Conservation (phyloP, 2,888 invertebrate species). For the Mythimna albipuncta region DNA sequence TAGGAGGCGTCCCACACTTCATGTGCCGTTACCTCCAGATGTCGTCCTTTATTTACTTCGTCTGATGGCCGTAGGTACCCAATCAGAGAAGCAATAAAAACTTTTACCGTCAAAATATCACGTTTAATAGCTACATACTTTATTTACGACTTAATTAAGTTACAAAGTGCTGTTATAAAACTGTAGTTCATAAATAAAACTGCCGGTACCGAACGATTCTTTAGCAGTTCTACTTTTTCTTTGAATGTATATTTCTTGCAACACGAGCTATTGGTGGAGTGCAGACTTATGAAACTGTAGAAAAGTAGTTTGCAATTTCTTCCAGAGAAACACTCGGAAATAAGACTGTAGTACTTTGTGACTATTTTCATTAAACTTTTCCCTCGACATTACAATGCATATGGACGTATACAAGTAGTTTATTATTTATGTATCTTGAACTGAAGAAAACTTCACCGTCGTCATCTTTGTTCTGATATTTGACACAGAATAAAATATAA, state of each 20-base stretch:
- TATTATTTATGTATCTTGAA: neutral
- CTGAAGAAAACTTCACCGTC: neutral
- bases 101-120: conserved; percentile 41
- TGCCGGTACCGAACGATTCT: conserved; percentile 34
- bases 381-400: conserved; percentile 36
- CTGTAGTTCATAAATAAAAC: conserved; percentile 40
- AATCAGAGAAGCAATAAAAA: conserved; percentile 46
- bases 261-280: conserved; percentile 42
- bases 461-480: conserved; percentile 8
- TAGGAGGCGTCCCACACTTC: conserved; percentile 6
- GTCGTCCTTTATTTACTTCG: conserved; percentile 35
- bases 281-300: conserved; percentile 37
- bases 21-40: conserved; percentile 33
- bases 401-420: conserved; percentile 11
- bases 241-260: conserved; percentile 47
- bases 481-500: neutral
- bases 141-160: conserved; percentile 45
- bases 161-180: conserved; percentile 30
- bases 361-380: conserved; percentile 60
- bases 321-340: conserved; percentile 27
- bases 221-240: conserved; percentile 32
- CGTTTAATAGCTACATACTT: conserved; percentile 34
- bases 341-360: conserved; percentile 38
- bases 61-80: conserved; percentile 20
- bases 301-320: conserved; percentile 53